These are phyloP conservation scores for Neoscelio sp. DNA, from an alignment of 2,888 invertebrate genomes.

Conservation along the genomic window DNA sequence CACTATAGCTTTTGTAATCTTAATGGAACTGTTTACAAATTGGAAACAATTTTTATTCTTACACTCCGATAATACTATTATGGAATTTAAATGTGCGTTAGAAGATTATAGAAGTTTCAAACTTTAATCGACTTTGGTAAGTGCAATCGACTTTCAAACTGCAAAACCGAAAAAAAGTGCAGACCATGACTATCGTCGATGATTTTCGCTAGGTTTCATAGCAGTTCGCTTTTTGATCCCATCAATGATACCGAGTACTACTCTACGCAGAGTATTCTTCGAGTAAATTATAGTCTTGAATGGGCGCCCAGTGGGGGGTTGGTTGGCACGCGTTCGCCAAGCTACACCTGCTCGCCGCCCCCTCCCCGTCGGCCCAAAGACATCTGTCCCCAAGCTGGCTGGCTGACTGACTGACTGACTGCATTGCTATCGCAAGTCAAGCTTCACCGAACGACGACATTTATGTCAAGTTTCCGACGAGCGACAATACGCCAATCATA, in stretches of 20 bases:
- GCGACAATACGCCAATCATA: constrained; percentile 22
- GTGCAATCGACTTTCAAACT: no score
- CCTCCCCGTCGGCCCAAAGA: constrained; percentile 78
- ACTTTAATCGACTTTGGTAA: no score
- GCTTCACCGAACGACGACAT: constrained; percentile 70
- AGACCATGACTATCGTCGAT: constrained; percentile 17
- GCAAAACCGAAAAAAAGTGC: background rate
- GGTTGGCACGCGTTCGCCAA: constrained; percentile 82
- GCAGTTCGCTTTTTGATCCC: constrained; percentile 61
- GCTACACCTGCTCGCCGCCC: constrained; percentile 80
- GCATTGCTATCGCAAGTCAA: constrained; percentile 77
- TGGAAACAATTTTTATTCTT: no score
- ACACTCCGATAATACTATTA: no score
- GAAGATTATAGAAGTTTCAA: no score
- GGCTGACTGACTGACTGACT: constrained; percentile 65
- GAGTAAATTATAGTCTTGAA: constrained; percentile 83
- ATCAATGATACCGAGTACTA: constrained; percentile 78
- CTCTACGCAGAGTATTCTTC: constrained; percentile 80
- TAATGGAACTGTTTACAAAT: no score
- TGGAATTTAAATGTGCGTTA: no score
- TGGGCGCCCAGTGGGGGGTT: constrained; percentile 82
- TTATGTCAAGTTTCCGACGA: constrained; percentile 72
- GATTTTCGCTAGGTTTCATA: constrained; percentile 47
- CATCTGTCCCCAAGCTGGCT: constrained; percentile 79
- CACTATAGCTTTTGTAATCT: no score